Base-by-base conservation (phyloP, 1,140 invertebrate species). In the Aphelenchoides besseyi region DNA sequence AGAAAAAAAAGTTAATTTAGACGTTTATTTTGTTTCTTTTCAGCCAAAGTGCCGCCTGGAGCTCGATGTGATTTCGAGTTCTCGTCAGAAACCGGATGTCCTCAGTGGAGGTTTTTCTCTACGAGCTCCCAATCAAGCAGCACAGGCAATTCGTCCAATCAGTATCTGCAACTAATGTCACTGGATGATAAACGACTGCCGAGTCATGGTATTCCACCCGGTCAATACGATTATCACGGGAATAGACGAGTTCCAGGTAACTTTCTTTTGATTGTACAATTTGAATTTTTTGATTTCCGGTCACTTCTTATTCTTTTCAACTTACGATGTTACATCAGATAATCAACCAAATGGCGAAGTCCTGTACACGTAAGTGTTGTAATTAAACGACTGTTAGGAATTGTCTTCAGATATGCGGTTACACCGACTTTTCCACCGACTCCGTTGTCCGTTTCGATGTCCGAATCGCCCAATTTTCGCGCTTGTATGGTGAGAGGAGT, bases 221-320 rank as follows among this genome's bases (percentile, higher is more conserved):
- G 54, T 57, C 61, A 68, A n/a, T 79, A 76, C 41, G 23, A 32
- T 48, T 71, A 78, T 53, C 48, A 67, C 2, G 77, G 77, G 2
- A 33, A n/a, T 23, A 23, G 69, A 16, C 70, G 68, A 29, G 26
- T 16, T n/a, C 16, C 29, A n/a, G 67, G 53, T 66, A 66, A n/a
- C n/a, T 16, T 1, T 18, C n/a, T 53, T 61, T 53, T 61, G 1
- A 18, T 67, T 62, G 23, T 1, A 2, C 2, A 9, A 26, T 66
- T 16, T 23, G 12, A 18, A 8, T 0, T 9, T 16, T 18, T 33
- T 33, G 1, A 37, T 74, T 72, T 54, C 33, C 71, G 73, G 79
- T 8, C 74, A 79, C 52, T 78, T 81, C 53, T 61, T 78, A 29
- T 81, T 78, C 48, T 78, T 78, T 52, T 80, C 76, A 30, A 78